Conservation (phyloP, 2,113 vertebrate species). For the Puntigrus tetrazona region DNA sequence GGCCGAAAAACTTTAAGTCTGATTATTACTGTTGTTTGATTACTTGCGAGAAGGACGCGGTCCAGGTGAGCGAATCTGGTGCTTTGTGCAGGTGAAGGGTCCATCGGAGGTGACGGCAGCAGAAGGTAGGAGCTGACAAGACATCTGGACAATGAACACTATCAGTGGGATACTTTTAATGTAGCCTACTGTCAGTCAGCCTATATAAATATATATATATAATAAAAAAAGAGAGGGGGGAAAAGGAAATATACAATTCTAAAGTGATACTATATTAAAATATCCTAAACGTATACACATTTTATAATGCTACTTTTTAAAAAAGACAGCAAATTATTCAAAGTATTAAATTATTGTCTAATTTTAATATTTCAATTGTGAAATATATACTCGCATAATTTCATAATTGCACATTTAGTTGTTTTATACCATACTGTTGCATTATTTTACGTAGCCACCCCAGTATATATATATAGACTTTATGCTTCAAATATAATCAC, state of each 20-base stretch:
- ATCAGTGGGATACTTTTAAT: neutral
- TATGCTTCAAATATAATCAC: no score
- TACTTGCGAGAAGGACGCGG: slow-evolving; percentile 46
- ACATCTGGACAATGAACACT: neutral
- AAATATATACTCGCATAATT: no score
- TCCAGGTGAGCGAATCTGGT: slow-evolving; percentile 53
- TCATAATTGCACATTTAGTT: neutral
- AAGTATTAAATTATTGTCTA: no score
- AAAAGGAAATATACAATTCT: no score
- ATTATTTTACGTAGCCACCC: neutral
- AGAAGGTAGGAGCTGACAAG: slow-evolving; percentile 53
- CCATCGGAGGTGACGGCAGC: slow-evolving; percentile 49
- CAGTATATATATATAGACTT: neutral
- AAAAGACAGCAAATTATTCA: no score
- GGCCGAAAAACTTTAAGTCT: neutral
- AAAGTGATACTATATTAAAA: no score
- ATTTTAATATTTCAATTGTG: no score
- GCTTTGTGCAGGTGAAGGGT: slow-evolving; percentile 60
- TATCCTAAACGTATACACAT: no score
- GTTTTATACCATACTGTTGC: neutral
- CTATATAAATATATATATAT: no score
- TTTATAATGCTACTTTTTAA: no score
- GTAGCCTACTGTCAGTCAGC: no score
- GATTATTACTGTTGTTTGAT: slow-evolving; percentile 21
- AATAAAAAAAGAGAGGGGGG: no score